Evolutionary conservation across 2,888 invertebrate species (phyloP), one percentile per base, ranked within the genome.

Genomic region (Anthophora plumipes): DNA sequence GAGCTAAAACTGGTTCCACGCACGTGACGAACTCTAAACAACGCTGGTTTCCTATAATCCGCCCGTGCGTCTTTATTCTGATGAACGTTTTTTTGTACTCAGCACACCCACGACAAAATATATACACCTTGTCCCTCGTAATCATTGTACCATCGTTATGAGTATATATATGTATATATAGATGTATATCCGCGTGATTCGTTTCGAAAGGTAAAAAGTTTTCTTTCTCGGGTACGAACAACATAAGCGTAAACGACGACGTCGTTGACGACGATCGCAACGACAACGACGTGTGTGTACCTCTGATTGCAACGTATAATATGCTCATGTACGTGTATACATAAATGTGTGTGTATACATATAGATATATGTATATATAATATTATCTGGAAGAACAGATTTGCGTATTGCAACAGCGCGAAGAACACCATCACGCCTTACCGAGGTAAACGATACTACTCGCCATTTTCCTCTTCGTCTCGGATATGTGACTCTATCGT

Each of bases 361-460:
- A 84, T 84, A 88, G 83, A 82, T 85, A 80, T 86, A 78, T 86
- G 71, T 80, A 77, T 84, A 72, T 85, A 78, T 80, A 80, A 79
- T 83, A 90, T 90, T 60, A 71, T 88, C 85, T 92, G 92, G 92
- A 92, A 92, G 92, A 92, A 92, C 92, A 89, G 92, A 92, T 92
- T 92, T 92, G 91, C 90, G 80, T 90, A 91, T 91, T 92, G 91
- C 90, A 85, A 88, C 74, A 89, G 89, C 89, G 86, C 83, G 85
- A 89, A 82, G 77, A 86, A 84, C 61, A 76, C 86, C 80, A 85
- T 73, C 77, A 83, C 87, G 88, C 85, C 86, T 88, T 84, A 86
- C 74, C 82, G 85, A 85, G 72, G 74, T 50, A 63, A 86, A 73
- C 81, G 75, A 81, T 81, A 66, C 60, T 22, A 0, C 12, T 6